These are phyloP conservation scores for Homarus americanus DNA, from an alignment of 1,140 invertebrate species.

Conservation along the genomic window DNA sequence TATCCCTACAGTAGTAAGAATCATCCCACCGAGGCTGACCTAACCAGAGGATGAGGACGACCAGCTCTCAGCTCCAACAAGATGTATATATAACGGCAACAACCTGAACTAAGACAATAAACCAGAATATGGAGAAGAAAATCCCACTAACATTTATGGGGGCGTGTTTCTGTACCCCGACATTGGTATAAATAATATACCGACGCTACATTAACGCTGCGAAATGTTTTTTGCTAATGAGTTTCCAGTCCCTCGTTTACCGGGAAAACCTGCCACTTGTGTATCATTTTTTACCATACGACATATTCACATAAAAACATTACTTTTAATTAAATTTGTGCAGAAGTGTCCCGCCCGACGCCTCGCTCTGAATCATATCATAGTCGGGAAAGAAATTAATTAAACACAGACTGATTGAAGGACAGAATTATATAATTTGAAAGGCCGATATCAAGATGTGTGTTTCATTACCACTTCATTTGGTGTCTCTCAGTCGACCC, in stretches of 20 bases:
- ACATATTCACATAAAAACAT: constrained; percentile 7
- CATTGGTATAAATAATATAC: not conserved
- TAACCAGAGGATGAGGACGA: too few species aligned
- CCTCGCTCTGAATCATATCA: not conserved
- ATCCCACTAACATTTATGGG: too few species aligned
- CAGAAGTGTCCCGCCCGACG: not conserved
- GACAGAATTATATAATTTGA: constrained; percentile 41
- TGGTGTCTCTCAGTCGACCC: not conserved
- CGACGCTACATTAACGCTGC: not conserved
- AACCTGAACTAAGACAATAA: too few species aligned
- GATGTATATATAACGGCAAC: too few species aligned
- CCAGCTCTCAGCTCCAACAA: too few species aligned
- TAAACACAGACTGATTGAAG: constrained; percentile 49
- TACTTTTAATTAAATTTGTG: constrained; percentile 43
- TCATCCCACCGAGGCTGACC: too few species aligned
- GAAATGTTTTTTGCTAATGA: not conserved
- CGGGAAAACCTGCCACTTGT: not conserved
- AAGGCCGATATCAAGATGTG: constrained; percentile 17
- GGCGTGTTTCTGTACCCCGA: too few species aligned
- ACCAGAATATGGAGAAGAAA: too few species aligned
- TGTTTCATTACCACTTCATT: constrained; percentile 18
- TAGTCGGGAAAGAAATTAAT: constrained; percentile 39
- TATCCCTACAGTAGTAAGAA: not conserved
- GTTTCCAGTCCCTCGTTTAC: not conserved
- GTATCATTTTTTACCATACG: not conserved